A percentile compares a stretch with the other conserved stretches of the same genome.
These are phyloP conservation scores for Rhynchonycteris naso DNA, from an alignment of 2,797 vertebrate genomes.

Conservation along the genomic window DNA sequence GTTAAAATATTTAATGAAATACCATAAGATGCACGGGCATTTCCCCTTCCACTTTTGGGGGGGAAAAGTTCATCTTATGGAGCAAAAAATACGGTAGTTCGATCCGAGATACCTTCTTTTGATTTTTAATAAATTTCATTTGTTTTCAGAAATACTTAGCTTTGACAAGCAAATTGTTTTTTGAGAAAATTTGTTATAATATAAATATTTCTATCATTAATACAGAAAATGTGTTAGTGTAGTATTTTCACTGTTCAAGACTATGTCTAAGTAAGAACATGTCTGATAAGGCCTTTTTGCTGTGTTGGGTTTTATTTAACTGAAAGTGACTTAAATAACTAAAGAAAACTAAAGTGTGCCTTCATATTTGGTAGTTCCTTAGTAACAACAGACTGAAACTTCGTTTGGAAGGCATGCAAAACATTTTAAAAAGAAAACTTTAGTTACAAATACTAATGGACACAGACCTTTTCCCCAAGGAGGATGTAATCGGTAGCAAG, in stretches of 20 bases:
- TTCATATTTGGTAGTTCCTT: conserved; percentile 43
- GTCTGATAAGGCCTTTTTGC: conserved; percentile 2
- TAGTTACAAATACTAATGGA: background rate
- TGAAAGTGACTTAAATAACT: conserved; percentile 20
- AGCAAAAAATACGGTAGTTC: background rate
- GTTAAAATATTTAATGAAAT: no score
- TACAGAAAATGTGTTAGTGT: background rate
- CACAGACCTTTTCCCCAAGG: background rate
- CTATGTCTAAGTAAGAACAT: background rate
- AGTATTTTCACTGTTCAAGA: background rate
- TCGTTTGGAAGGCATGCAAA: conserved; percentile 1
- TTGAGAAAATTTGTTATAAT: conserved; percentile 25
- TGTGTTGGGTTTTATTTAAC: conserved; percentile 44
- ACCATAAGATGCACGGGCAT: no score
- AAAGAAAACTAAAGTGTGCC: background rate
- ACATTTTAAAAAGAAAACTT: background rate
- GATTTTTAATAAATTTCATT: conserved; percentile 18
- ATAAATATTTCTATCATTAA: background rate
- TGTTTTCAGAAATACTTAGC: background rate
- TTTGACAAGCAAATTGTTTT: conserved; percentile 10
- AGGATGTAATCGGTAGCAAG: background rate
- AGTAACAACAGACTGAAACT: conserved; percentile 14
- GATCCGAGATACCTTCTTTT: background rate
- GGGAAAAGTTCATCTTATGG: no score
- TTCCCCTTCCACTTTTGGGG: no score